These are phyloP conservation scores for Conus canariensis DNA, from an alignment of 2,888 invertebrate species.

Conservation along the genomic window DNA sequence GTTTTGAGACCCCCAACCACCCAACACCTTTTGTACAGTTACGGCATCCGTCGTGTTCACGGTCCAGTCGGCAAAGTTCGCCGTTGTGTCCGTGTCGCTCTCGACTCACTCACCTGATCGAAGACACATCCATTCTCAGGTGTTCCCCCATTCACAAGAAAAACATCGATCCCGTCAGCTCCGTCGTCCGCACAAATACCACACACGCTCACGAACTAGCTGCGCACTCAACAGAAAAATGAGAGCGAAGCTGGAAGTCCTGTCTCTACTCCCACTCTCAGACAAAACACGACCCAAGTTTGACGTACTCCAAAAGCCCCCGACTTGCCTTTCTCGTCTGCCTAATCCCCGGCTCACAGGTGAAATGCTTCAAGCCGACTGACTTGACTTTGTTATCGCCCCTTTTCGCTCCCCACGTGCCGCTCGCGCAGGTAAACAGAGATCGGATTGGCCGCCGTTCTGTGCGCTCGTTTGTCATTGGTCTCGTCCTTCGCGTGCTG, in stretches of 20 bases:
- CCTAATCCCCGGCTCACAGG: background rate
- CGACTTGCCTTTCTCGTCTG: background rate
- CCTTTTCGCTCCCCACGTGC: conserved; percentile 10
- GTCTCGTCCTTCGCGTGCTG: background rate
- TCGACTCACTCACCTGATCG: background rate
- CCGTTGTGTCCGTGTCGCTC: background rate
- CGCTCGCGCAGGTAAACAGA: conserved; percentile 5
- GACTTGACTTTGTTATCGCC: background rate
- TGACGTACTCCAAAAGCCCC: background rate
- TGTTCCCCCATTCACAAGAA: background rate
- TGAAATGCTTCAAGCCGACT: background rate
- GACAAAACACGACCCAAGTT: background rate
- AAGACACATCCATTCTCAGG: conserved; percentile 1
- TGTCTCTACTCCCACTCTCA: background rate
- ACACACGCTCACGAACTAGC: background rate
- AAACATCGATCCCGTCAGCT: background rate
- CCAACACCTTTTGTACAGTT: too few species aligned
- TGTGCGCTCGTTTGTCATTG: background rate
- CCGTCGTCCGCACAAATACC: too few species aligned
- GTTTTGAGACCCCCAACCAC: too few species aligned
- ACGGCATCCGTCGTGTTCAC: background rate
- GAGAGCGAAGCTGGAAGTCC: background rate
- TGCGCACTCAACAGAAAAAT: too few species aligned
- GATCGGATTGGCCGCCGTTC: conserved; percentile 34
- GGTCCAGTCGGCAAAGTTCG: background rate